Conservation (phyloP, 2,797 vertebrate species). For the Parauchenoglanis ngamensis region DNA sequence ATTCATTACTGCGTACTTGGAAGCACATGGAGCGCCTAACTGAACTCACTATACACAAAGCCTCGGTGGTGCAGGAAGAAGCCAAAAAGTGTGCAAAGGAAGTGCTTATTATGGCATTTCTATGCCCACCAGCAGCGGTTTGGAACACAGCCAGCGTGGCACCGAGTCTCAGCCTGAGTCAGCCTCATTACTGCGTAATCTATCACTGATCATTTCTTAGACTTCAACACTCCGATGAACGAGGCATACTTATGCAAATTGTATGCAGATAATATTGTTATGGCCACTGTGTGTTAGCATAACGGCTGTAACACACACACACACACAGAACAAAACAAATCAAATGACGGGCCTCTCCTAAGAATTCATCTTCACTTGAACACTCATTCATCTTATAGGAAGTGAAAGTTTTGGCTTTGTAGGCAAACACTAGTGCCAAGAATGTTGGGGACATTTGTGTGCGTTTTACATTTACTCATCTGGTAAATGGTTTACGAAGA, state of each 20-base stretch:
- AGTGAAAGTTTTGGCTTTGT: constrained; percentile 19
- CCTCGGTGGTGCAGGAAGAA: constrained; percentile 15
- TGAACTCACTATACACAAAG: constrained; percentile 39
- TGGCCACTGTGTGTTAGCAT: not conserved
- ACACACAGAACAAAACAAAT: not conserved
- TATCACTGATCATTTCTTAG: not conserved
- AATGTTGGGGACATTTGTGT: not conserved
- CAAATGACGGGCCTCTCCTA: constrained; percentile 12
- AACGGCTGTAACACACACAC: no score
- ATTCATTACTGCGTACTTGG: constrained; percentile 25
- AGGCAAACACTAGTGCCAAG: not conserved
- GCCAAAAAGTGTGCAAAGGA: constrained; percentile 19
- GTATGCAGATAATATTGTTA: not conserved
- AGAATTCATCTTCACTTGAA: constrained; percentile 22
- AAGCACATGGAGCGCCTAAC: constrained; percentile 40
- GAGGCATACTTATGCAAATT: constrained; percentile 17
- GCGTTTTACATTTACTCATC: constrained; percentile 9
- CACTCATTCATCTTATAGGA: constrained; percentile 14
- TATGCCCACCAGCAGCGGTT: constrained; percentile 15
- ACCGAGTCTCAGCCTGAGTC: constrained; percentile 10
- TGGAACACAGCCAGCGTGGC: not conserved
- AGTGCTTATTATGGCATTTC: constrained; percentile 18
- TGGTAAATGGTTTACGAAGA: not conserved
- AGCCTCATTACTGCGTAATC: not conserved
- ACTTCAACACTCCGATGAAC: not conserved